Conservation (phyloP, 2,113 vertebrate species). For the Sorex fumeus region DNA sequence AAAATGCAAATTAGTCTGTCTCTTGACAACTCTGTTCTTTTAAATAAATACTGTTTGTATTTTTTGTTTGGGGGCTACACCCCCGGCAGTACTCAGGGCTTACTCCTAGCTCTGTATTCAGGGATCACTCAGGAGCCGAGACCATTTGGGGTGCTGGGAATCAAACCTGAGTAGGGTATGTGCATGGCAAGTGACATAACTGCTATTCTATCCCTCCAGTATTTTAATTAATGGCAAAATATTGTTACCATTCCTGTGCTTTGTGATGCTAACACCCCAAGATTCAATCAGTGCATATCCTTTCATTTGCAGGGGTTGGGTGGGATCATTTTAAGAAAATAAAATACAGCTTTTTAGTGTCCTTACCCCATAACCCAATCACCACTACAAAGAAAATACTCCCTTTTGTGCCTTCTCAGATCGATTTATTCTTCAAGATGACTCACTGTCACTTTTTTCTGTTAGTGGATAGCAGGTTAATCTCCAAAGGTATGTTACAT, state of each 20-base stretch:
- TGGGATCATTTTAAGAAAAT: not conserved
- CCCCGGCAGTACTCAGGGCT: too few relatives aligned
- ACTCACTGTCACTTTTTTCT: conserved; percentile 16
- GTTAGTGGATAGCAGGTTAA: not conserved
- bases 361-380: not conserved
- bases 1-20: not conserved
- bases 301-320: conserved; percentile 16
- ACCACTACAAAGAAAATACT: conserved; percentile 29
- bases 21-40: not conserved
- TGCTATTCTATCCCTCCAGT: too few relatives aligned
- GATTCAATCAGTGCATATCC: not conserved
- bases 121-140: too few relatives aligned
- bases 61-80: too few relatives aligned
- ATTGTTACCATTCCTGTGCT: not conserved
- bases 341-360: not conserved
- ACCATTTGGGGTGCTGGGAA: too few relatives aligned
- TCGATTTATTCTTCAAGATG: conserved; percentile 50
- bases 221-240: too few relatives aligned
- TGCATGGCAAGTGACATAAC: too few relatives aligned
- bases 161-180: too few relatives aligned
- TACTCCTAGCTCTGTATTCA: too few relatives aligned
- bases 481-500: conserved; percentile 13
- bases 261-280: not conserved
- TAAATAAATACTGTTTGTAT: not conserved
- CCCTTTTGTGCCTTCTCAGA: conserved; percentile 26